phyloP scores from a whole-genome alignment of 1,140 invertebrate genomes.

The Glossosoma conforme region DNA sequence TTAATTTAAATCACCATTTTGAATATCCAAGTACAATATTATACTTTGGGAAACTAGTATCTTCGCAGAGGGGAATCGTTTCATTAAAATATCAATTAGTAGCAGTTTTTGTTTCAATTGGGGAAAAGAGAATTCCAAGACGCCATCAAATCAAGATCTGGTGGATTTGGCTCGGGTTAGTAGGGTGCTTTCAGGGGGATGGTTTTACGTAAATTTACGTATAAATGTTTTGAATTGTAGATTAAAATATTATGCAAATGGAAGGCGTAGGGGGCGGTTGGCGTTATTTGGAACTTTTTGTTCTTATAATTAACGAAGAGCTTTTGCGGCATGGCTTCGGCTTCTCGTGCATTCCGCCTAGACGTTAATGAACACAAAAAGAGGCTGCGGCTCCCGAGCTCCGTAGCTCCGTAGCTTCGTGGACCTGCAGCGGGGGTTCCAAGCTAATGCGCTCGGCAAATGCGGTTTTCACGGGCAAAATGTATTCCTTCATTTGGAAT shows the following conservation, averaged over 20 bases:
- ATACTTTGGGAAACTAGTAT: not conserved
- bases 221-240: constrained; percentile 28
- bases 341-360: constrained; percentile 8
- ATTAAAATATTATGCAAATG: constrained; percentile 32
- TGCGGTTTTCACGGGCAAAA: constrained; percentile 3
- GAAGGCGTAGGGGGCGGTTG: constrained; percentile 12
- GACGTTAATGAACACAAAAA: constrained; percentile 7
- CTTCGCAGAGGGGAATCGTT: not conserved
- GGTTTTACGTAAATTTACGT: too few species aligned
- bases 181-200: not conserved
- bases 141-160: constrained; percentile 1
- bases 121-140: constrained; percentile 1
- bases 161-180: not conserved
- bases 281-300: constrained; percentile 22
- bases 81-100: constrained; percentile 8
- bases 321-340: constrained; percentile 20
- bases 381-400: not conserved
- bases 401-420: too few species aligned
- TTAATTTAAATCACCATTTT: too few species aligned
- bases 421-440: not conserved
- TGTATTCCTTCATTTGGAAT: not conserved
- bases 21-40: not conserved
- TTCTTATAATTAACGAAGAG: constrained; percentile 25
- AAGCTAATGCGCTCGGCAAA: constrained; percentile 1
- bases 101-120: constrained; percentile 11